A percentile compares a stretch with the other conserved stretches of the same genome.
These are phyloP conservation scores for Lordiphosa stackelbergi DNA, from an alignment of 1,140 invertebrate genomes.

Conservation along the genomic window DNA sequence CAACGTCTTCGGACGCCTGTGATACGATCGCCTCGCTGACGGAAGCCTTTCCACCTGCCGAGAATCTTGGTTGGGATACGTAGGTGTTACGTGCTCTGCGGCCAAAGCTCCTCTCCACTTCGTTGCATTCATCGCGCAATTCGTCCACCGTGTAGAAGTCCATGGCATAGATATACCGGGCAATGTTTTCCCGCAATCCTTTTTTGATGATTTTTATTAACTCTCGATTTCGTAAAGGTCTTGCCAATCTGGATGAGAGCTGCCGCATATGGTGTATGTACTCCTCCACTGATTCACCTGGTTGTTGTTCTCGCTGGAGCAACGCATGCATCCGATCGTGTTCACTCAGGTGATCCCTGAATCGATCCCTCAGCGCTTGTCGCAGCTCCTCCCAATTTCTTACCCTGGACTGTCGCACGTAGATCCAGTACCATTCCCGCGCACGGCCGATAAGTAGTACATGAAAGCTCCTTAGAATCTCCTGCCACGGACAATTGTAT, in stretches of 20 bases:
- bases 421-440: too few species aligned
- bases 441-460: background rate
- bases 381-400: background rate
- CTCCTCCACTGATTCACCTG: background rate
- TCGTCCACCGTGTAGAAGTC: background rate
- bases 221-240: too few species aligned
- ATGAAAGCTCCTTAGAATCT: background rate
- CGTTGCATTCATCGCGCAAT: background rate
- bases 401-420: too few species aligned
- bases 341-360: too few species aligned
- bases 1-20: background rate
- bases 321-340: too few species aligned
- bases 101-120: background rate
- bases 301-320: too few species aligned
- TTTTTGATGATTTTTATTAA: background rate
- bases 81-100: background rate
- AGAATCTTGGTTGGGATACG: background rate
- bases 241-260: background rate
- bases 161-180: background rate
- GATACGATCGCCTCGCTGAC: background rate
- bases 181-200: background rate
- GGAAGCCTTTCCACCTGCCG: background rate
- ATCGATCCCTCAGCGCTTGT: background rate
- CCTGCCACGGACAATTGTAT: background rate
- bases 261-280: background rate